Conservation (phyloP, 2,888 invertebrate genomes). For the Conops quadrifasciatus region DNA sequence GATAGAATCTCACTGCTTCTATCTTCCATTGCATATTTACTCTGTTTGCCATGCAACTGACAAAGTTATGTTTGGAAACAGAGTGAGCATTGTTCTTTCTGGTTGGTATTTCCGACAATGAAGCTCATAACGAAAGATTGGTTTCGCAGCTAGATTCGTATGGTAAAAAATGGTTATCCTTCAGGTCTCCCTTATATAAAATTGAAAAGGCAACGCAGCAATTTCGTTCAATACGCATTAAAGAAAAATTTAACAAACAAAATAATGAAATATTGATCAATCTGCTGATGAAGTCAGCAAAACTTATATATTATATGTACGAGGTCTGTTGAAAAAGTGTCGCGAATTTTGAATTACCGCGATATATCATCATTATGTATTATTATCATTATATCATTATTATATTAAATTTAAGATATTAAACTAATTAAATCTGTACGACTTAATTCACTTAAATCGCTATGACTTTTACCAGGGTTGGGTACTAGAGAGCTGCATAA, state of each 20-base stretch:
- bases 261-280: not conserved
- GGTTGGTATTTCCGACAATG: constrained; percentile 11
- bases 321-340: too few relatives aligned
- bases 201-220: too few relatives aligned
- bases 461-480: too few relatives aligned
- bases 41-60: not conserved
- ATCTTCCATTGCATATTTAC: not conserved
- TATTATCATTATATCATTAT: too few relatives aligned
- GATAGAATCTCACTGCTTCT: not conserved
- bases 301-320: too few relatives aligned
- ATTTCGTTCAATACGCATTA: not conserved
- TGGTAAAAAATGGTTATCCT: not conserved
- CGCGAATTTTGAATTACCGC: too few relatives aligned
- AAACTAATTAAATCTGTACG: too few relatives aligned
- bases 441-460: too few relatives aligned
- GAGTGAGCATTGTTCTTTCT: not conserved
- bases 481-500: too few relatives aligned
- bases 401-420: too few relatives aligned
- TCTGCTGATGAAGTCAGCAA: too few relatives aligned
- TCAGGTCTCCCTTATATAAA: not conserved
- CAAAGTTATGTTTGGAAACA: not conserved
- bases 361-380: too few relatives aligned
- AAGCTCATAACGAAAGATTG: not conserved
- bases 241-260: not conserved
- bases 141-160: not conserved